Base-by-base conservation (phyloP, 2,113 vertebrate species). In the Eonycteris spelaea region DNA sequence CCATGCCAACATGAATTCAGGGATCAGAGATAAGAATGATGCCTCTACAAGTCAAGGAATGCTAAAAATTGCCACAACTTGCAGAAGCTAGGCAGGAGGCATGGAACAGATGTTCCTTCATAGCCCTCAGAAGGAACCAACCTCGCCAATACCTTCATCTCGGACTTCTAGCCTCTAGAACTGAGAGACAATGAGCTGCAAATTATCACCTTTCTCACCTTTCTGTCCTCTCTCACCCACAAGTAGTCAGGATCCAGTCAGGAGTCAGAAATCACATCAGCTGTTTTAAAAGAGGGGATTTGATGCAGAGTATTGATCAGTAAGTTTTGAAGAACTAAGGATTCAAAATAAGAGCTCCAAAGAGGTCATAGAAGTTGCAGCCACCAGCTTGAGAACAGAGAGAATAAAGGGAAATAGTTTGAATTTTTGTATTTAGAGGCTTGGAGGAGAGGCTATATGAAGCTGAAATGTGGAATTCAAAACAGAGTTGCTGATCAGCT, bases 261-360 rank as follows among this genome's bases (percentile, higher is more conserved):
- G 35, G 55, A 28, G 13, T 68, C 61, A 91, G 18, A 77, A 51
- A 70, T 70, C 6, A 65, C 28, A 48, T 22, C 6, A 70, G 40
- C n/a, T 73, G n/a, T 93, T 86, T 88, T 82, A 79, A 92, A 88
- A 77, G 30, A 87, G 40, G 51, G 11, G 51, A 48, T 89, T n/a
- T 75, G 43, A 61, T 80, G 57, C 9, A 65, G 57, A 77, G 3
- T 59, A 33, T 24, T 63, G 14, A 45, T 55, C 48, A 43, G 7
- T 53, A 38, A 12, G 61, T 24, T 87, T 70, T 74, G 63, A 88
- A 88, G 51, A 85, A 38, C 30, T 79, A 48, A 45, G 19, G 51
- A 48, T 24, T 90, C 28, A 70, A 61, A 75, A 57, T 68, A 80
- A 90, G 14, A 57, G 63, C n/a, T 73, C 30, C 28, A 24, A 26